phyloP scores from a whole-genome alignment of 2,888 invertebrate genomes.

The Tholera decimalis region DNA sequence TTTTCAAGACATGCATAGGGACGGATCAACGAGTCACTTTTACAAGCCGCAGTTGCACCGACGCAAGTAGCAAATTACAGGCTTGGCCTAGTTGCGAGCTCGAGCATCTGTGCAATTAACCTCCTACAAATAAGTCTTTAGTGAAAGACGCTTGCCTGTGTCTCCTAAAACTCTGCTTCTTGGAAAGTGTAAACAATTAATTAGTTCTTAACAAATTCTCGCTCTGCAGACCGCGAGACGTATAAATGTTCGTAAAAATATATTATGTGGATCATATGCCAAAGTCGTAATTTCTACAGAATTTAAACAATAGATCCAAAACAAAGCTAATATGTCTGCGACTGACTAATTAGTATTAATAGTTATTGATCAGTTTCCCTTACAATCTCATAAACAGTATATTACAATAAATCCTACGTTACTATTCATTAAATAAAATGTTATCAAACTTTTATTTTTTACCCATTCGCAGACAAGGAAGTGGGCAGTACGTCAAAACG shows the following conservation, averaged over 20 bases:
- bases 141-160: neutral
- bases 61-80: conserved; percentile 35
- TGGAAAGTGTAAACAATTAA: conserved; percentile 26
- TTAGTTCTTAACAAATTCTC: conserved; percentile 2
- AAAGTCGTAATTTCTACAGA: too few relatives aligned
- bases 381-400: neutral
- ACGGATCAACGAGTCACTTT: conserved; percentile 3
- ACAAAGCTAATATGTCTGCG: neutral
- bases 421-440: conserved; percentile 22
- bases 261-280: too few relatives aligned
- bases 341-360: neutral
- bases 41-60: conserved; percentile 23
- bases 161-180: conserved; percentile 5
- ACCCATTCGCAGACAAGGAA: conserved; percentile 59
- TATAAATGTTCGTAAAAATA: conserved; percentile 20
- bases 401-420: neutral
- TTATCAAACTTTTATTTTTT: conserved; percentile 49
- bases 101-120: conserved; percentile 16
- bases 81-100: conserved; percentile 35
- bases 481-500: conserved; percentile 66
- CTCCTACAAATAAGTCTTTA: conserved; percentile 7
- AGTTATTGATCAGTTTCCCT: neutral
- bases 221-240: neutral
- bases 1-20: conserved; percentile 15
- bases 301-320: neutral